Base-by-base conservation (phyloP, 1,140 invertebrate species). In the Amphibalanus amphitrite region DNA sequence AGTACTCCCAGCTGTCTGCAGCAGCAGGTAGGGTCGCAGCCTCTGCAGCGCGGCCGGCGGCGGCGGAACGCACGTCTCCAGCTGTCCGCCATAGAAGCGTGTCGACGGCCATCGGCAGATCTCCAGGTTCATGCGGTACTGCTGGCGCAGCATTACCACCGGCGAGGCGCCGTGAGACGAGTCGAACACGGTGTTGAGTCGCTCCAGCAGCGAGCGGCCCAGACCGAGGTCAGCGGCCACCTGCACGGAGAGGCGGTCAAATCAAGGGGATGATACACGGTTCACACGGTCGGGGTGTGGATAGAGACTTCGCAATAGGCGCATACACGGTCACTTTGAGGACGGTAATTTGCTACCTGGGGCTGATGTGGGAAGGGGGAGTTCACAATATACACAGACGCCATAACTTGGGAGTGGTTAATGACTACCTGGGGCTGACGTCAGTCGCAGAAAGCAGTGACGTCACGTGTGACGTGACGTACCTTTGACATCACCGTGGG, bases 151-250 rank as follows among this genome's bases (percentile, higher is more conserved):
- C 75, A 88, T 85, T 79, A 90, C 87, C 82, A 86, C 79, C 29
- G 89, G 92, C 71, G 88, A 81, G 20, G 94, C 87, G 20, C 89
- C 90, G 0, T 92, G 90, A 0, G 90, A 89, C 29, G 97, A 79
- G 78, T 97, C 93, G 76, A 89, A 84, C 8, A 89, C 88, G 82
- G 97, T 94, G 0, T 94, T 93, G 28, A 97, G 90, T 64, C 97
- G 80, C 28, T 96, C 85, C 64, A 97, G 82, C 71, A 85, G 87
- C 20, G 84, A 83, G 15, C 92, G 83, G 29, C 85, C 84, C 38
- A 87, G 80, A 0, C 85, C 33, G 33, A 4, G 33, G 33, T 38
- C 33, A 15, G 4, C 33, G 33, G 33, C 33, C 4, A 4, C 15
- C 33, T 38, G 33, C 15, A 38, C 4, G 4, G 33, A 4, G 15